phyloP scores from a whole-genome alignment of 2,113 vertebrate genomes.

The Apaloderma vittatum region DNA sequence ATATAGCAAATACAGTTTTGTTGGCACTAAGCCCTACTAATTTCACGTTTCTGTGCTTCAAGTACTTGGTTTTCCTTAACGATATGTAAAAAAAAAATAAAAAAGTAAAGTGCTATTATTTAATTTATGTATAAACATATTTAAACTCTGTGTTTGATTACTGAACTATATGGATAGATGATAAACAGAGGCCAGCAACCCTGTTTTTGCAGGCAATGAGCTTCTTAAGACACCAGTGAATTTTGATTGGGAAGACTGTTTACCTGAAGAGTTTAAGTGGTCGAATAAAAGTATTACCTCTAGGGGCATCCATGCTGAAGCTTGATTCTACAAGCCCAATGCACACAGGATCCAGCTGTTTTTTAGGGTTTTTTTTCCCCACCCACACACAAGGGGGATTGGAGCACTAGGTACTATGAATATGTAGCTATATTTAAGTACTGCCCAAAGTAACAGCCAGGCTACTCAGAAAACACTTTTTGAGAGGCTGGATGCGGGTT shows the following conservation, averaged over 20 bases:
- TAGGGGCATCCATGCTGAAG: background rate
- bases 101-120: background rate
- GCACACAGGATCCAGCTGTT: background rate
- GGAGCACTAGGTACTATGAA: background rate
- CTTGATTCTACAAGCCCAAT: background rate
- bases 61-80: background rate
- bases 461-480: background rate
- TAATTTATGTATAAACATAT: background rate
- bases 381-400: fast-evolving
- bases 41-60: background rate
- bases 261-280: background rate
- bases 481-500: background rate
- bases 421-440: background rate
- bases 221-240: background rate
- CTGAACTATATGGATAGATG: background rate
- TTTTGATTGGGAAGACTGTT: background rate
- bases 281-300: background rate
- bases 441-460: background rate
- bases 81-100: background rate
- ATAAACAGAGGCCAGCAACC: background rate
- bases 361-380: background rate
- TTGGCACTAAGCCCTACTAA: background rate
- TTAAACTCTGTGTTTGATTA: background rate
- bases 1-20: background rate
- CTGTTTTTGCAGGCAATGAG: background rate